Base-by-base conservation (phyloP, 2,888 invertebrate genomes). In the Synanthedon andrenaeformis region DNA sequence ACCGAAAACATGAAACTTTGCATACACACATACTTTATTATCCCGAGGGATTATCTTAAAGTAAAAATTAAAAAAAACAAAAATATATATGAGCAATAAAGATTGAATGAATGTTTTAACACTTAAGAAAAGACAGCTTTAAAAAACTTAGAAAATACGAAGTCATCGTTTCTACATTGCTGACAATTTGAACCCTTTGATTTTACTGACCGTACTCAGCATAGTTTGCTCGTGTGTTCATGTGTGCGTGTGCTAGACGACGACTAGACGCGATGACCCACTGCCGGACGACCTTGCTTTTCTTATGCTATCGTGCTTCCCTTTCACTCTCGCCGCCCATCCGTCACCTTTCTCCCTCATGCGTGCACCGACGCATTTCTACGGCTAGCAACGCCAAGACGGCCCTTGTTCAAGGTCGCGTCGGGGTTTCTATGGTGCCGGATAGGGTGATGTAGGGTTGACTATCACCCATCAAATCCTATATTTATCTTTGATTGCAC, bases 211-310 rank as follows among this genome's bases (percentile, higher is more conserved):
- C 54, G 50, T 83, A 75, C 74, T 35, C 35, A 10, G 35, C 10
- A 54, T 55, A 56, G 56, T 41, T 19, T 60, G 57, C 58, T 64
- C 70, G 85, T 86, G 86, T 84, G 35, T 10, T 10, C 35, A 35
- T 35, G 35, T 35, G 85, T 86, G 86, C 84, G 86, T 58, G 82
- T 78, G 67, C 83, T 85, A 87, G 87, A 87, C 87, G 72, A 61
- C 69, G 76, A 74, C 87, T 87, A 87, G 87, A 87, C 87, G 69
- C 63, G 66, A 69, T 86, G 87, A 87, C 87, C 87, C 79, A 87
- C 78, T 85, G 83, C 73, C 82, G 81, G 81, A 62, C 74, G 83
- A 83, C 85, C 84, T 87, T 84, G 83, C 73, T 62, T 81, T 81
- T 84, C 86, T 86, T 85, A 82, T 85, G 86, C 85, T 86, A 68